Evolutionary conservation across 2,797 vertebrate species (phyloP), one percentile per base, ranked within the genome.

Genomic region (Sebastes hubbsi): DNA sequence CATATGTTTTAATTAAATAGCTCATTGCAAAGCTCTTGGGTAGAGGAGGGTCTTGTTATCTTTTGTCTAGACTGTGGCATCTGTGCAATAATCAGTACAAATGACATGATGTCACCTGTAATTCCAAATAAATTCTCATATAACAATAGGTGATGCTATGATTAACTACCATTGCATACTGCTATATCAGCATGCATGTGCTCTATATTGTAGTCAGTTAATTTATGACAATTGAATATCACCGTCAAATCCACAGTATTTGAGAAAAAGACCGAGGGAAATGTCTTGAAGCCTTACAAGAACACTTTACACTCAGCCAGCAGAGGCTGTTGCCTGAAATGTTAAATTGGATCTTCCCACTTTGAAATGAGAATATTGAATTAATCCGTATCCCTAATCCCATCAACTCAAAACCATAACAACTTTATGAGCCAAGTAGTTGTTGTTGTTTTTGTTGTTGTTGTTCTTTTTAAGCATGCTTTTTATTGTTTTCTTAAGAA

Each of bases 351-450:
- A 81, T 84, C 72, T 78, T 84, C 70, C 60, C 61, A 42, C 70
- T 72, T 88, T 63, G 65, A 84, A 81, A 78, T 72, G 52, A 65
- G 75, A 77, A 75, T 72, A 81, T 73, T 59, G 42, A 86, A 46
- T 82, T 77, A 79, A 56, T 84, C 34, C 61, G 85, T 82, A 90
- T 87, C 88, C 78, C 27, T 91, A 87, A 89, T 90, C 87, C 60
- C 75, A 82, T 88, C 83, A 87, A 87, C n/a, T 85, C 49, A 72
- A 80, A 86, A 55, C 86, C 67, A 55, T 12, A 72, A 72, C 77
- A 79, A 46, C 8, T 22, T 84, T 36, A 46, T 54, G 63, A 78
- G 67, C 27, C 27, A 9, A 16, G 5, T 18, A 18, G 3, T 42
- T 42, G 12, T 42, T 42, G 24, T 24, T 24, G 2, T 24, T 36